Evolutionary conservation across 2,888 invertebrate species (phyloP).

Genomic region (Tolmerus cingulatus): DNA sequence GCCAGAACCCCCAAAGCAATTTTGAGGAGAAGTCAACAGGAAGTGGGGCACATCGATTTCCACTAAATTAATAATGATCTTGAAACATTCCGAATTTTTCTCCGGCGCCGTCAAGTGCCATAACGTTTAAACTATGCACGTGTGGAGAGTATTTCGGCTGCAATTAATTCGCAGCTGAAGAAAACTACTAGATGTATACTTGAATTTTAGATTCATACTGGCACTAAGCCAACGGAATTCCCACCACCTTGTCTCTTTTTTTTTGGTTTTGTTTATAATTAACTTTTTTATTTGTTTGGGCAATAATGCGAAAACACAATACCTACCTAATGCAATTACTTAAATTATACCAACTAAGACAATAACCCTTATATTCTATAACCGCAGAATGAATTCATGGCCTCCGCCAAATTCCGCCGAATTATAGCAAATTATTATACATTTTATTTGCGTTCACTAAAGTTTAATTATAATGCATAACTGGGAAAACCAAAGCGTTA

Average conservation of each 20-base stretch:
- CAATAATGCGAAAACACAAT: neutral
- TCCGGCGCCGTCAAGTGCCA: neutral
- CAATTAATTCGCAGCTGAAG: neutral
- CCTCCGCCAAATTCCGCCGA: neutral
- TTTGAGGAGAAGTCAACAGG: neutral
- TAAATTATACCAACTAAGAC: neutral
- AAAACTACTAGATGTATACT: neutral
- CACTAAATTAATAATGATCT: constrained; percentile 5
- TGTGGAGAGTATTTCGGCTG: neutral
- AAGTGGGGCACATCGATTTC: neutral
- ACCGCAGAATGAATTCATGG: neutral
- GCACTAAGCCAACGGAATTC: neutral
- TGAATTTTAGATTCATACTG: neutral
- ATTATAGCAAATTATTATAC: neutral
- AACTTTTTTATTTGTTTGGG: neutral
- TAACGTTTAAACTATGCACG: neutral
- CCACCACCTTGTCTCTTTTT: neutral
- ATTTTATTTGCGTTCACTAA: neutral
- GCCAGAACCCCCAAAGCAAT: neutral
- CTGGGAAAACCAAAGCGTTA: neutral
- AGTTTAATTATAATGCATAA: neutral
- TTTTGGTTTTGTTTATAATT: neutral
- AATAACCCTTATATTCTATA: neutral
- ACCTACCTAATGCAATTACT: neutral
- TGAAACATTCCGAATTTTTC: neutral